phyloP scores from a whole-genome alignment of 2,113 vertebrate genomes.

The Cyanistes caeruleus region DNA sequence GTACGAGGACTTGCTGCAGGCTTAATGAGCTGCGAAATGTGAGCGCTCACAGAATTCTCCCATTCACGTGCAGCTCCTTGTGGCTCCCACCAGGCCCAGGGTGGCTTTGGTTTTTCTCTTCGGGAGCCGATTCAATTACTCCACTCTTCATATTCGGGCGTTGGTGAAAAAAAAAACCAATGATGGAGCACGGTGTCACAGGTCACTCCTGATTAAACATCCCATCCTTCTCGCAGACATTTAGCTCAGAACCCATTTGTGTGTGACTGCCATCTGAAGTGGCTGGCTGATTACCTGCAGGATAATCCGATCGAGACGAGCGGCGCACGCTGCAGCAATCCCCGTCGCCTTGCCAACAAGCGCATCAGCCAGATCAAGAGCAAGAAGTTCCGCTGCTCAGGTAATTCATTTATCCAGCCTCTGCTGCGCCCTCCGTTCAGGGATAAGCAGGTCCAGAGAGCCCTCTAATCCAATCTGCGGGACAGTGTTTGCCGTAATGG shows the following conservation, averaged over 20 bases:
- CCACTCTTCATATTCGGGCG: background rate
- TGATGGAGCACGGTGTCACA: constrained; percentile 15
- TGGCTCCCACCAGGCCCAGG: constrained; percentile 27
- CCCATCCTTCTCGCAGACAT: constrained; percentile 83
- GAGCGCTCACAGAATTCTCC: constrained; percentile 1
- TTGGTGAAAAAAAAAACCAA: background rate
- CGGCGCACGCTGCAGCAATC: constrained; percentile 95
- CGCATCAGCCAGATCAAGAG: constrained; percentile 99
- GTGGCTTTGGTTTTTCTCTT: background rate
- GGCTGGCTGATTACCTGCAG: constrained; percentile 98
- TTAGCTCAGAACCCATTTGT: constrained; percentile 99
- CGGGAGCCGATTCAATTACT: constrained; percentile 46
- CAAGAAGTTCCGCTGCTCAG: constrained; percentile 99
- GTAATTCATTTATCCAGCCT: constrained; percentile 81
- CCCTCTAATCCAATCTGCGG: constrained; percentile 78
- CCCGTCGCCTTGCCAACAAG: constrained; percentile 96
- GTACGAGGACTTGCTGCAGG: background rate
- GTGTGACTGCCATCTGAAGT: constrained; percentile 99
- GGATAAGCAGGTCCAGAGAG: constrained; percentile 73
- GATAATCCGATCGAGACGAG: constrained; percentile 99
- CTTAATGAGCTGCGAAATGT: constrained; percentile 11
- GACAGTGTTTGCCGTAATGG: constrained; percentile 74
- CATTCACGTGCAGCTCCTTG: constrained; percentile 1
- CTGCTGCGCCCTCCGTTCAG: constrained; percentile 59
- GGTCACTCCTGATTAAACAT: constrained; percentile 70